These are phyloP conservation scores for Leuciscus waleckii DNA, from an alignment of 2,797 vertebrate genomes.

Conservation along the genomic window DNA sequence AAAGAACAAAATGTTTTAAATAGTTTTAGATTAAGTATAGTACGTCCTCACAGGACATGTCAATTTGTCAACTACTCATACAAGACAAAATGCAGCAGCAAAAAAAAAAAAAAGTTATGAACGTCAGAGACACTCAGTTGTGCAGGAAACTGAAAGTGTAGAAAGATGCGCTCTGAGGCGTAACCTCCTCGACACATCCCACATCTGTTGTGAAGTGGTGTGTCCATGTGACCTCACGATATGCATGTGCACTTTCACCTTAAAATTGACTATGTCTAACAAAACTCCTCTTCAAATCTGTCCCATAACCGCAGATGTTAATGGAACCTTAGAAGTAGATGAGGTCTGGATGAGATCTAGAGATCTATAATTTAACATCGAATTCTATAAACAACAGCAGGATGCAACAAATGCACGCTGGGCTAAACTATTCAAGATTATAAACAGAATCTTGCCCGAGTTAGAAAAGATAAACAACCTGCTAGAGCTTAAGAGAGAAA, in stretches of 20 bases:
- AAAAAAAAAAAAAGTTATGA: not conserved
- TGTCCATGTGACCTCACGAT: not conserved
- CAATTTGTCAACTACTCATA: not conserved
- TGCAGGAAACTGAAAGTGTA: constrained; percentile 12
- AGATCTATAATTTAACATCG: constrained; percentile 2
- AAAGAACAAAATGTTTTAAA: not conserved
- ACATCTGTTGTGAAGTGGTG: constrained; percentile 20
- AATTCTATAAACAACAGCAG: constrained; percentile 45
- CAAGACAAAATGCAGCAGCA: not conserved
- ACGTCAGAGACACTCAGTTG: not conserved
- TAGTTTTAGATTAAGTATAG: not conserved
- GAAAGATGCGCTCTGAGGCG: not conserved
- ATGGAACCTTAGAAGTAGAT: not conserved
- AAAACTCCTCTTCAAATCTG: not conserved
- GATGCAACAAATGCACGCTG: constrained; percentile 16
- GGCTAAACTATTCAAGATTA: constrained; percentile 25
- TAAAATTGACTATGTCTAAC: not conserved
- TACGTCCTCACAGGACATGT: not conserved
- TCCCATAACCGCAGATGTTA: not conserved
- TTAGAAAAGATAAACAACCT: constrained; percentile 33
- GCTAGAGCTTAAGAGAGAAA: constrained; percentile 6
- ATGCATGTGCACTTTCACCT: constrained; percentile 9
- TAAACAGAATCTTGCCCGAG: constrained; percentile 45
- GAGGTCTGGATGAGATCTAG: not conserved
- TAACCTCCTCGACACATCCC: not conserved